phyloP scores from a whole-genome alignment of 2,888 invertebrate species.

The Rhaphigaster nebulosa region DNA sequence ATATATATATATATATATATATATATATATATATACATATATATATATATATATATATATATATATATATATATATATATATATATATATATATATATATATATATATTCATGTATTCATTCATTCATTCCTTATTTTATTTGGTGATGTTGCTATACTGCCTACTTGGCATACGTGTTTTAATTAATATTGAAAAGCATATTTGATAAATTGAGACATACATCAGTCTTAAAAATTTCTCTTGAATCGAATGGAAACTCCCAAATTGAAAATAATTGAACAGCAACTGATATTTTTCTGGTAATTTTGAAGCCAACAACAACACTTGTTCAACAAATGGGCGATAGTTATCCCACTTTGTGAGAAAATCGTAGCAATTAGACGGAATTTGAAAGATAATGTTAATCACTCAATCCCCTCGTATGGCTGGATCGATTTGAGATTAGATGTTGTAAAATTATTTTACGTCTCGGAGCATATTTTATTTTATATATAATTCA shows the following conservation, averaged over 20 bases:
- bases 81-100: no score
- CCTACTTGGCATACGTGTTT: no score
- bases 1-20: no score
- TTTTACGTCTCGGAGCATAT: background rate
- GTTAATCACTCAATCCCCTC: background rate
- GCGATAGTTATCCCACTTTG: background rate
- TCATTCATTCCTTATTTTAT: no score
- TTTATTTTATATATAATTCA: background rate
- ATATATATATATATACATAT: no score
- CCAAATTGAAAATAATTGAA: background rate
- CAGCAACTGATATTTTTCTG: background rate
- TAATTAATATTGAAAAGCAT: no score
- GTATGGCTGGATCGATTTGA: background rate
- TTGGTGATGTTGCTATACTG: no score
- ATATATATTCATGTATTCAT: no score
- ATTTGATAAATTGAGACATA: no score
- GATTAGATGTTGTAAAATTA: background rate
- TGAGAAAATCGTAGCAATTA: background rate
- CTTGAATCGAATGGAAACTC: background rate
- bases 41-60: no score
- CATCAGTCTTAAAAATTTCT: no score
- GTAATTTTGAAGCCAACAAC: background rate
- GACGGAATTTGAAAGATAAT: background rate
- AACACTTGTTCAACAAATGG: background rate
- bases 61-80: no score